Base-by-base conservation (phyloP, 1,140 invertebrate species). In the Sycophila sp. region DNA sequence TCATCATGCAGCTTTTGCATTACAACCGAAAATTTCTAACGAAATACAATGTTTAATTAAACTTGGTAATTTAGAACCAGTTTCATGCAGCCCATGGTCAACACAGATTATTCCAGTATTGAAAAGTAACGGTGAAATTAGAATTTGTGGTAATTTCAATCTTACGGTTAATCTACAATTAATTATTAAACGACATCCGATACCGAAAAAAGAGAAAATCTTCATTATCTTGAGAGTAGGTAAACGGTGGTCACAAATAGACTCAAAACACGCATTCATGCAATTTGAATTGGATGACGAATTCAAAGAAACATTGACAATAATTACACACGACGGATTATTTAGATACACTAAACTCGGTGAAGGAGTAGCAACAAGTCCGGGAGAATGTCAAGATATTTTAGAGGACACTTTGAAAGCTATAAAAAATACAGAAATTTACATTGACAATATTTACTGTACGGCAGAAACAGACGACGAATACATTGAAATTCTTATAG, bases 121-220 rank as follows among this genome's bases (percentile, higher is more conserved):
- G 30, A 86, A 86, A 72, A 64, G 69, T 24, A 71, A 83, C 67
- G 77, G 79, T 10, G 69, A 67, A 6, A 67, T 86, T 47, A 68
- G 84, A 22, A 60, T 87, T 13, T 60, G 58, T 26, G 56, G 38
- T 38, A 87, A 90, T 77, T 89, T 85, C 78, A 85, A 85, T 66
- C 73, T 78, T 2, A 86, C 85, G 6, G 59, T 88, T 5, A 40
- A 40, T 40, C 3, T 3, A 5, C 36, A 40, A 40, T 11, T 40
- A 3, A 40, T 40, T 40, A 40, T 40, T 15, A 40, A 40, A 40
- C 36, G 10, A 11, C 10, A 40, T 11, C 36, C 36, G 36, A 40
- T 40, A 40, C 36, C 36, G n/a, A n/a, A 40, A 40, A 40, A 40
- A 40, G 4, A 40, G 10, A 40, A 40, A 40, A 40, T 40, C 2